Percentiles rank a stretch among this genome's conserved stretches.
phyloP scores from a whole-genome alignment of 2,113 vertebrate genomes.

The Malurus elegans region DNA sequence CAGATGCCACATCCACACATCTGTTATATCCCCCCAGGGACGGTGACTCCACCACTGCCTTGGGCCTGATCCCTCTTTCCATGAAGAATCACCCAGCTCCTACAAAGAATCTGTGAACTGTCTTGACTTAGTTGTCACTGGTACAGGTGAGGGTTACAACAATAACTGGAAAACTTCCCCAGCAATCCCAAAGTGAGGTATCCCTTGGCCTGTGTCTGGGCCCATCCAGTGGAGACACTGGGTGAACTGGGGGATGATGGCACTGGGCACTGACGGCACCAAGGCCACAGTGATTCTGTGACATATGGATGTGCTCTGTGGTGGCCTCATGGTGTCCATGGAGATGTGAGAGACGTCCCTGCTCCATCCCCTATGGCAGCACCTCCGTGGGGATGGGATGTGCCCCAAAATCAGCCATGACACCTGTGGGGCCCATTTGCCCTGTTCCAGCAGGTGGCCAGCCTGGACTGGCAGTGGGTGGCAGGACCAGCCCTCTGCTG shows the following conservation, averaged over 20 bases:
- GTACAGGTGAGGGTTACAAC: background rate
- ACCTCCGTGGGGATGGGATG: accelerated
- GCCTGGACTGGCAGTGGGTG: background rate
- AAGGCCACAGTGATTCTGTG: background rate
- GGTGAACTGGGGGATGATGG: background rate
- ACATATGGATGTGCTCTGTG: accelerated
- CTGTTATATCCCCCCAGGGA: background rate
- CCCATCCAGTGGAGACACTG: background rate
- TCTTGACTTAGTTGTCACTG: background rate
- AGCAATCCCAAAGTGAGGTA: accelerated
- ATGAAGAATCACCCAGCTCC: background rate
- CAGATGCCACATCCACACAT: background rate
- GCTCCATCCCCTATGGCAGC: background rate
- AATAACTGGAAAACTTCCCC: background rate
- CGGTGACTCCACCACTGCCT: background rate
- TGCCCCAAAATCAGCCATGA: background rate
- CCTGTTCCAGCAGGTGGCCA: background rate
- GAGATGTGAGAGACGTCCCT: background rate
- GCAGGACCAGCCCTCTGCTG: background rate
- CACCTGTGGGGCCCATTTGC: background rate
- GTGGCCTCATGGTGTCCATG: background rate
- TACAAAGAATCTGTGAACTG: background rate
- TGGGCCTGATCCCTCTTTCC: background rate
- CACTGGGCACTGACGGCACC: accelerated
- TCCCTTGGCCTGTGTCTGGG: accelerated